Conservation (phyloP, 1,140 invertebrate species). For the Nixonia krombeini region DNA sequence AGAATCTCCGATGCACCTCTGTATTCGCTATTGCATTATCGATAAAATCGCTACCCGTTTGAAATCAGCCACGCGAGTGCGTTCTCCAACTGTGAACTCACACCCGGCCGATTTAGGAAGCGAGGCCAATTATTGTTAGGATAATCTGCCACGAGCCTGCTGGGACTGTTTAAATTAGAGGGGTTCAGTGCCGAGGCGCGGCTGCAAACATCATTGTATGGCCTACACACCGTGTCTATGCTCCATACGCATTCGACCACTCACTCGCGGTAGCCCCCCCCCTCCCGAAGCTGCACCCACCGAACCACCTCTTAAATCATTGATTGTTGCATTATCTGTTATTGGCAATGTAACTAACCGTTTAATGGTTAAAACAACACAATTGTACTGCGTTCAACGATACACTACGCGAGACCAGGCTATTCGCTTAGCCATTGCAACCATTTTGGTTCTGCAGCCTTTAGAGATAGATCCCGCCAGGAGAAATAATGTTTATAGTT, state of each 20-base stretch:
- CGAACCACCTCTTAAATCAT: constrained; percentile 65
- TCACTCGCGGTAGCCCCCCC: constrained; percentile 4
- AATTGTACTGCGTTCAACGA: constrained; percentile 7
- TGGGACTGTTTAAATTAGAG: constrained; percentile 66
- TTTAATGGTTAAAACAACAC: constrained; percentile 67
- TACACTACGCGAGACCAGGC: constrained; percentile 14
- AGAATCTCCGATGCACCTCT: constrained; percentile 22
- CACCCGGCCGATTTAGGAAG: constrained; percentile 50
- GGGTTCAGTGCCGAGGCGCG: no score
- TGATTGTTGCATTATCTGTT: constrained; percentile 72
- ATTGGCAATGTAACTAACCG: constrained; percentile 72
- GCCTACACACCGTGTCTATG: constrained; percentile 7
- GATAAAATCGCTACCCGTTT: constrained; percentile 33
- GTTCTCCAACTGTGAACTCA: constrained; percentile 56
- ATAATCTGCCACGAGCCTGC: constrained; percentile 65
- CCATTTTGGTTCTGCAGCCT: constrained; percentile 27
- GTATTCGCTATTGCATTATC: constrained; percentile 36
- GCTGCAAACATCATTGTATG: constrained; percentile 54
- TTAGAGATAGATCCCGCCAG: no score
- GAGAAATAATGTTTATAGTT: no score
- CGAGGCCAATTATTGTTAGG: constrained; percentile 63
- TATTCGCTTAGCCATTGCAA: constrained; percentile 17
- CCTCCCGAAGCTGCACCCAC: constrained; percentile 16
- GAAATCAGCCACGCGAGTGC: constrained; percentile 45
- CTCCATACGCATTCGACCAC: constrained; percentile 21